These are phyloP conservation scores for Pipistrellus pipistrellus DNA, from an alignment of 2,797 vertebrate species.

Conservation along the genomic window DNA sequence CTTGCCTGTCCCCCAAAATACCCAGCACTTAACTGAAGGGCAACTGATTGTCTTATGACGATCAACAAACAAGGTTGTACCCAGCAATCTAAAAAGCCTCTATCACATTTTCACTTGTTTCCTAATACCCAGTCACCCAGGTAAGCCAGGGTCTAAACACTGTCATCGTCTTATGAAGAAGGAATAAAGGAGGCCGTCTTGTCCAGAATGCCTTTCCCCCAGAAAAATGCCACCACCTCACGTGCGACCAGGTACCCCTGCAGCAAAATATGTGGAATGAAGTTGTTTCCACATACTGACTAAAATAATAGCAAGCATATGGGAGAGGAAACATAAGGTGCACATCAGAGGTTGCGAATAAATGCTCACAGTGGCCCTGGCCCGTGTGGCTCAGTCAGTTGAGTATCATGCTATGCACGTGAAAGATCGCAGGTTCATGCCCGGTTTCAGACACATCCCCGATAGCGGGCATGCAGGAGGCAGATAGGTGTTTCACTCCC, in stretches of 20 bases:
- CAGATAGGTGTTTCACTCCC: neutral
- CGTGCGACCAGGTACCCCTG: neutral
- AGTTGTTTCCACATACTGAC: neutral
- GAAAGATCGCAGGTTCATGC: too few relatives aligned
- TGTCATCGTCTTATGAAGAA: neutral
- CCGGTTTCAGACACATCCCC: too few relatives aligned
- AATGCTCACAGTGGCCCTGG: neutral
- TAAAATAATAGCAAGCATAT: neutral
- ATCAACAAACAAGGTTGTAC: neutral
- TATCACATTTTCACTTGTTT: constrained; percentile 15
- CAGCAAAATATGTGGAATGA: neutral
- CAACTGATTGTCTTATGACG: neutral
- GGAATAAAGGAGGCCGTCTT: neutral
- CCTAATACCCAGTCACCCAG: neutral
- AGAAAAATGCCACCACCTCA: neutral
- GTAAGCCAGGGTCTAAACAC: neutral
- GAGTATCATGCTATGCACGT: too few relatives aligned
- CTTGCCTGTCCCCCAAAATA: neutral
- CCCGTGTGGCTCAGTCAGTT: too few relatives aligned
- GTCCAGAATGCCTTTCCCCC: neutral
- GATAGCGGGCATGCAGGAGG: neutral
- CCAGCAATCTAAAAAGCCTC: neutral
- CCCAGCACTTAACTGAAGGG: neutral
- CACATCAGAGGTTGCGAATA: neutral
- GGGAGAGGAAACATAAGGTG: neutral